Evolutionary conservation across 2,797 vertebrate species (phyloP), one percentile per base, ranked within the genome.

Genomic region (Smutsia gigantea): DNA sequence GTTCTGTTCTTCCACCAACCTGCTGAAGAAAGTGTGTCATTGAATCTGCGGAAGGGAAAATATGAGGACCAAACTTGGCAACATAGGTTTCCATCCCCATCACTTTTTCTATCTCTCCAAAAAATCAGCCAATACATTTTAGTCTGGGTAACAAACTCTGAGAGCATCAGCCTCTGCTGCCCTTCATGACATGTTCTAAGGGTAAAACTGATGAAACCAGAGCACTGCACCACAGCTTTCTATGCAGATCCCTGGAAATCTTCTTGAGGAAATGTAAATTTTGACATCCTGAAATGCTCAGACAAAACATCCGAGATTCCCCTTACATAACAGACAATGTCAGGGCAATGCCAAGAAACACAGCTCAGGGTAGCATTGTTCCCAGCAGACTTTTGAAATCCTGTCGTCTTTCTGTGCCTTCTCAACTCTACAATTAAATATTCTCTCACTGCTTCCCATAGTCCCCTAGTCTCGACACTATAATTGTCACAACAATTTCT

Each of bases 401-500:
- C 64, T 77, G 29, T 86, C n/a, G 3, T 85, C 87, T 74, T 82
- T 37, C 0, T 61, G 27, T 51, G 57, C 92, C 93, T 96, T 75
- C 95, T 92, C 59, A 69, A 39, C 72, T 86, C 90, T 71, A 74
- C 78, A 97, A 89, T 96, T 96, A 96, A 96, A 91, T 79, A 81
- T 91, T 96, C 86, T 92, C 93, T 46, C 72, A 23, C 77, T 81
- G 90, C 87, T 87, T 95, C 94, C 72, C 61, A 12, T 37, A 97
- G 90, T 79, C 49, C 72, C 88, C 94, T 71, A 81, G 88, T 94
- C 94, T 97, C 90, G 95, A 91, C 86, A 61, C 75, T 83, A 1
- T 96, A 96, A 97, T 96, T 97, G 89, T 83, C 74, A 72, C 39
- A 93, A 91, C 82, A 84, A 39, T 68, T 78, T 83, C 92, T 87